Percentiles rank a stretch among this genome's conserved stretches.
These are phyloP conservation scores for Ciconia maguari DNA, from an alignment of 2,113 vertebrate species.

Conservation along the genomic window DNA sequence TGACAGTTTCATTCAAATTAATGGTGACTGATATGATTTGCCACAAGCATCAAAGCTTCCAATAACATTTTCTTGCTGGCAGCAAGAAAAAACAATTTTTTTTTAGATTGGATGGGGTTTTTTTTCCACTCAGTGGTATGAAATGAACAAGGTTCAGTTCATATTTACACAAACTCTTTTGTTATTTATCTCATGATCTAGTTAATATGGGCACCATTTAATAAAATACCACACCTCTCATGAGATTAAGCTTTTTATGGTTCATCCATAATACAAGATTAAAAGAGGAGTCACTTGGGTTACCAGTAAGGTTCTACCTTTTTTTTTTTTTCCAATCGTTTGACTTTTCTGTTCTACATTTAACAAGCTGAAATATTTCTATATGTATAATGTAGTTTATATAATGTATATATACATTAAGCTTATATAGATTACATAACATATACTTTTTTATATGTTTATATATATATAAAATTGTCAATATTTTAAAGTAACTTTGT, in stretches of 20 bases:
- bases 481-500: not conserved
- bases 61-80: not conserved
- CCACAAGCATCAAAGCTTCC: not conserved
- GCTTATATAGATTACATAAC: not conserved
- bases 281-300: not conserved
- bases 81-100: not conserved
- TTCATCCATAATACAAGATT: not conserved
- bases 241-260: not conserved
- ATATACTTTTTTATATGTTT: not conserved
- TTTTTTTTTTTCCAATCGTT: not conserved
- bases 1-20: slow-evolving; percentile 10
- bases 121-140: not conserved
- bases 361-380: not conserved
- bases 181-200: not conserved
- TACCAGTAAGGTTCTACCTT: not conserved
- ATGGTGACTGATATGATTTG: slow-evolving; percentile 1
- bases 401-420: not conserved
- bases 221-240: not conserved
- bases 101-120: not conserved
- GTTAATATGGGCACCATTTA: not conserved
- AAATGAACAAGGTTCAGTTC: not conserved
- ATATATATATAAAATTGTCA: not conserved
- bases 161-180: not conserved
- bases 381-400: not conserved
- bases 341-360: not conserved